These are phyloP conservation scores for Abrostola triplasia DNA, from an alignment of 2,888 invertebrate species.

Conservation along the genomic window DNA sequence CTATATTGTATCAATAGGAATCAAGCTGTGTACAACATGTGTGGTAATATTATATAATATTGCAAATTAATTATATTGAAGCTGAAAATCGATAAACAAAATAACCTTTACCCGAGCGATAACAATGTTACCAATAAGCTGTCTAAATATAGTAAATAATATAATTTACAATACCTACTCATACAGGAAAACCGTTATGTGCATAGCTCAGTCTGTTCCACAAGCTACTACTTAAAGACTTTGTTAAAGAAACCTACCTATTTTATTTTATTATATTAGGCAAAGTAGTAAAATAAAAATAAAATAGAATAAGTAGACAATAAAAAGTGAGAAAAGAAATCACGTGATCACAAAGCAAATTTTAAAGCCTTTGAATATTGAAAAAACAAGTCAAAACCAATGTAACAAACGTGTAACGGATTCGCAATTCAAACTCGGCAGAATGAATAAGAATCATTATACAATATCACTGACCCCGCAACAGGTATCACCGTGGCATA, in stretches of 20 bases:
- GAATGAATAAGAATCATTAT: slow-evolving; percentile 15
- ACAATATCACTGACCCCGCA: slow-evolving; percentile 58
- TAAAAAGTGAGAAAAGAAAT: too few relatives aligned
- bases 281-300: too few relatives aligned
- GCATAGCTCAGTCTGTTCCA: not conserved
- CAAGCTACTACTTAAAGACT: too few relatives aligned
- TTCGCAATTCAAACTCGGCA: slow-evolving; percentile 37
- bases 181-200: slow-evolving; percentile 9
- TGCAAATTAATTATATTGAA: not conserved
- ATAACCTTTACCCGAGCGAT: not conserved
- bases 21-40: not conserved
- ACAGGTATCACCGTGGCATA: slow-evolving; percentile 66
- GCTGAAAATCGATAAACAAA: not conserved
- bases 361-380: too few relatives aligned
- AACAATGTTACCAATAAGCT: not conserved
- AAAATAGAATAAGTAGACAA: too few relatives aligned
- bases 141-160: not conserved
- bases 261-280: too few relatives aligned
- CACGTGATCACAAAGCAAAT: too few relatives aligned
- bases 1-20: not conserved
- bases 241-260: too few relatives aligned
- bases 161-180: not conserved
- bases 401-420: slow-evolving; percentile 17
- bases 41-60: not conserved
- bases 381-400: too few relatives aligned